Conservation (phyloP, 2,888 invertebrate species). For the Morinoia aosen region DNA sequence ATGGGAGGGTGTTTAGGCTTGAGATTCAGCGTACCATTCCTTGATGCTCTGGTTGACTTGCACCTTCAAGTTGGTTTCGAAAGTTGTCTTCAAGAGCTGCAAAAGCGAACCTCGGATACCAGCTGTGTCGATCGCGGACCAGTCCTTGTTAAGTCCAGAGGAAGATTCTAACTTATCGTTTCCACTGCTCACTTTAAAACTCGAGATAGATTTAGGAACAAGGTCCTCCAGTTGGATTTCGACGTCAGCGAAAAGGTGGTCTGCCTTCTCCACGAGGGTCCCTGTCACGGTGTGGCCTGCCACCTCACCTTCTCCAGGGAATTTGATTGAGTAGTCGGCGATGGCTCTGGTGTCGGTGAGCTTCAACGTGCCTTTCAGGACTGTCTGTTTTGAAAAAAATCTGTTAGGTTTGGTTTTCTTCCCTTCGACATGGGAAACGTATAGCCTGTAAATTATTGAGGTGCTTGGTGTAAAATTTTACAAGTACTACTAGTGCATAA, state of each 20-base stretch:
- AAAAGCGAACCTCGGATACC: constrained; percentile 20
- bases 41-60: constrained; percentile 43
- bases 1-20: neutral
- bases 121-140: neutral
- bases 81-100: constrained; percentile 6
- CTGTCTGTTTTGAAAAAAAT: neutral
- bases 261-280: constrained; percentile 18
- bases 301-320: constrained; percentile 1
- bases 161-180: constrained; percentile 12
- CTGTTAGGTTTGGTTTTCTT: neutral
- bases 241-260: constrained; percentile 49
- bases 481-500: too few relatives aligned
- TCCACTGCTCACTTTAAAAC: constrained; percentile 22
- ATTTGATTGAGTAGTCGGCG: constrained; percentile 29
- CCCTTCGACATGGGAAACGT: too few relatives aligned
- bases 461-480: too few relatives aligned
- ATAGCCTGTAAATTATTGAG: too few relatives aligned
- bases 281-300: neutral
- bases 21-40: neutral
- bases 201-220: constrained; percentile 29
- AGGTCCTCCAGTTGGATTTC: neutral
- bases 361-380: constrained; percentile 32
- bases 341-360: neutral
- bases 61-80: constrained; percentile 31
- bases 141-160: neutral